A percentile compares a stretch with the other conserved stretches of the same genome.
Conservation (phyloP, 2,888 invertebrate genomes). For the Zonitis immaculata region DNA sequence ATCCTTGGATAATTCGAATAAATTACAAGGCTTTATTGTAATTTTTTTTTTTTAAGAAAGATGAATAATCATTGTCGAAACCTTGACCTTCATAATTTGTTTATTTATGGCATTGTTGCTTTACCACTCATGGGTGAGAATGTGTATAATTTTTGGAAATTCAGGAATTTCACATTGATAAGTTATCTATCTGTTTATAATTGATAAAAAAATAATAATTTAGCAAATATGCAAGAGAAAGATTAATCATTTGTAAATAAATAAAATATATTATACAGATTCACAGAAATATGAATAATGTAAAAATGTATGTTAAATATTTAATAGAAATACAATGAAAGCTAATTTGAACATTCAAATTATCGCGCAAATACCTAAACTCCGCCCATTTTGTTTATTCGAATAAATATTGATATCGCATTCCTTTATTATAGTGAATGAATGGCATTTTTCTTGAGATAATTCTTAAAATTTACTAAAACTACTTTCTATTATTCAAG, state of each 20-base stretch:
- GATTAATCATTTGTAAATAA: neutral
- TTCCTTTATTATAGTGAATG: slow-evolving; percentile 5
- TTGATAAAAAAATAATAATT: too few relatives aligned
- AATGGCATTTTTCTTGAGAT: slow-evolving; percentile 13
- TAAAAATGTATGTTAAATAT: too few relatives aligned
- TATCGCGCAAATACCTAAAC: neutral
- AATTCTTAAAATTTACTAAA: slow-evolving; percentile 22
- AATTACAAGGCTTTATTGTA: too few relatives aligned
- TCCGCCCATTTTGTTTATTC: neutral
- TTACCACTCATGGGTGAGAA: too few relatives aligned
- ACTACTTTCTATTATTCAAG: slow-evolving; percentile 33
- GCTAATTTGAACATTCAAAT: neutral
- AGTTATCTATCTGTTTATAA: too few relatives aligned
- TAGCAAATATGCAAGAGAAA: neutral
- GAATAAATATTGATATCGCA: slow-evolving; percentile 19
- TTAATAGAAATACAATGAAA: neutral
- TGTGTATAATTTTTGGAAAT: too few relatives aligned
- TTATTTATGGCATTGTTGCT: too few relatives aligned
- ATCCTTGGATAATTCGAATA: too few relatives aligned
- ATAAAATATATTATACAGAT: neutral
- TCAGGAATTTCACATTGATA: too few relatives aligned
- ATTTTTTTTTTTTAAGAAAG: too few relatives aligned
- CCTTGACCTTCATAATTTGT: too few relatives aligned
- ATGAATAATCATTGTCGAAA: too few relatives aligned
- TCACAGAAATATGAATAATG: neutral